Conservation (phyloP, 1,140 invertebrate species). For the Pantala flavescens region DNA sequence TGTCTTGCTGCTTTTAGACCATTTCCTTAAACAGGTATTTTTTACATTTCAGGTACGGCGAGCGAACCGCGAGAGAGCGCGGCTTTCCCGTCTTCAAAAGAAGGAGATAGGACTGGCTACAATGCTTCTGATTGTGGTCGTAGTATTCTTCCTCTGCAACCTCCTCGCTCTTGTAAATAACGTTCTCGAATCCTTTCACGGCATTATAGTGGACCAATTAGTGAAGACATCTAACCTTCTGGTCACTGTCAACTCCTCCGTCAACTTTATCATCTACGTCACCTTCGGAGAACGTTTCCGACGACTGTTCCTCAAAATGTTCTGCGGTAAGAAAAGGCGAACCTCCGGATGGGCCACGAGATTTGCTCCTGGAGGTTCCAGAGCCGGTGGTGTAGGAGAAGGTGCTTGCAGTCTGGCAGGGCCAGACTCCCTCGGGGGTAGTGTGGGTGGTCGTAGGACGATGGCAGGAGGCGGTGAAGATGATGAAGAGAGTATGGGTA, state of each 20-base stretch:
- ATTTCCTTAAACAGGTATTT: not conserved
- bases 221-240: constrained; percentile 84
- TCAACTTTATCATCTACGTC: constrained; percentile 95
- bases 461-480: not conserved
- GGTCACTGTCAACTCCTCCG: constrained; percentile 91
- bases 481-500: not conserved
- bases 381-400: not conserved
- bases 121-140: constrained; percentile 87
- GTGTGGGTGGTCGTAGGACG: not conserved
- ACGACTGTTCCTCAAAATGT: constrained; percentile 73
- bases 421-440: not conserved
- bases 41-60: constrained; percentile 54
- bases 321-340: constrained; percentile 42
- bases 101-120: constrained; percentile 82
- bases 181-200: constrained; percentile 67
- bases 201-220: constrained; percentile 57
- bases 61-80: constrained; percentile 70
- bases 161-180: constrained; percentile 81
- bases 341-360: not conserved
- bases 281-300: constrained; percentile 96
- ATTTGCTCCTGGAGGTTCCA: not conserved
- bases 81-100: constrained; percentile 65
- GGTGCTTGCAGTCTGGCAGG: not conserved
- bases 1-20: too few species aligned
- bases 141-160: constrained; percentile 92